Evolutionary conservation across 2,888 invertebrate species (phyloP).

Genomic region (Drosophila melanosoma): DNA sequence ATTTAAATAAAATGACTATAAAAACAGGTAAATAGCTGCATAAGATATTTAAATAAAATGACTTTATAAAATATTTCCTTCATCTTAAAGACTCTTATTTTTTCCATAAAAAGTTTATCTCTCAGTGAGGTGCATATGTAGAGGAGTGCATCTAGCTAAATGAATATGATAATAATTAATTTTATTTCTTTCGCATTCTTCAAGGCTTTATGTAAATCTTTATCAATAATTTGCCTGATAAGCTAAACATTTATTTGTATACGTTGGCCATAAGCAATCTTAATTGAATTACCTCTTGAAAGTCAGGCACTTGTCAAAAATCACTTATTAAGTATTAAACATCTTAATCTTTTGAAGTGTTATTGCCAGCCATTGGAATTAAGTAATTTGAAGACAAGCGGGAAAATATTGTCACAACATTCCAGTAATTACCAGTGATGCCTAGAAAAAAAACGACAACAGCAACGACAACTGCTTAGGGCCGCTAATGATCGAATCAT

Average conservation of each 20-base stretch:
- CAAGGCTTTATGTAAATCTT: background rate
- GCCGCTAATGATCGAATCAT: conserved; percentile 80
- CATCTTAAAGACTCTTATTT: background rate
- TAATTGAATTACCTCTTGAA: conserved; percentile 4
- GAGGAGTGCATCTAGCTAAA: too few relatives aligned
- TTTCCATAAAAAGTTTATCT: background rate
- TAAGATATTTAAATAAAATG: too few relatives aligned
- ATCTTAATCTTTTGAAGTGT: conserved; percentile 46
- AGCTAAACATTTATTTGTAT: background rate
- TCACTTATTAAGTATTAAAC: conserved; percentile 34
- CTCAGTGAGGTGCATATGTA: background rate
- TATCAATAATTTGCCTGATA: background rate
- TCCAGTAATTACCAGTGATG: conserved; percentile 76
- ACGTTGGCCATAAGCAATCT: background rate
- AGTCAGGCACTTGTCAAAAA: conserved; percentile 34
- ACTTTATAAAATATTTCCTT: background rate
- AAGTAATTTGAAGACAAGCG: conserved; percentile 76
- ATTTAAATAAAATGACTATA: background rate
- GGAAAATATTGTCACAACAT: conserved; percentile 76
- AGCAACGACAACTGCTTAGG: conserved; percentile 50
- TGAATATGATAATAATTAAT: background rate
- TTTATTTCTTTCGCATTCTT: background rate
- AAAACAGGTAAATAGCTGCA: background rate
- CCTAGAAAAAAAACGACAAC: conserved; percentile 57
- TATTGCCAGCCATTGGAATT: conserved; percentile 68